These are phyloP conservation scores for Ostrea edulis DNA, from an alignment of 1,140 invertebrate genomes.

Conservation along the genomic window DNA sequence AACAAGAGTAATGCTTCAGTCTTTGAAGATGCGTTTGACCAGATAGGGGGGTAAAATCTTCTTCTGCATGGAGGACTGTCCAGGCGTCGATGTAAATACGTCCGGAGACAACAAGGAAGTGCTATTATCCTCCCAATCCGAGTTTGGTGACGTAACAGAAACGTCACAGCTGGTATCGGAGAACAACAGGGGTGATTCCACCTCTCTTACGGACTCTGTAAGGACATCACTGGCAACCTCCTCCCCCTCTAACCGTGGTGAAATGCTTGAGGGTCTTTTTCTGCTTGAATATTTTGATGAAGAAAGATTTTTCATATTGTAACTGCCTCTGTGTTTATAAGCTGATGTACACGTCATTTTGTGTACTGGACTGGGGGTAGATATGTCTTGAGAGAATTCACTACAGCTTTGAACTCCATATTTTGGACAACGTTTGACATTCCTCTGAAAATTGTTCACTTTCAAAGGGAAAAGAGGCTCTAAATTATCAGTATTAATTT, in stretches of 20 bases:
- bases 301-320: background rate
- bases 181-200: background rate
- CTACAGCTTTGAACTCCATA: background rate
- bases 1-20: background rate
- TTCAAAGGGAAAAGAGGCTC: background rate
- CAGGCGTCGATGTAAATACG: background rate
- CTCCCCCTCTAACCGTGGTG: background rate
- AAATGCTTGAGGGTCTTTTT: background rate
- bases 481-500: background rate
- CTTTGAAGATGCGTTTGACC: background rate
- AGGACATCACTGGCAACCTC: background rate
- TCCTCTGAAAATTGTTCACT: background rate
- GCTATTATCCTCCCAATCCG: background rate
- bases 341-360: background rate
- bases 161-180: background rate
- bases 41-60: background rate
- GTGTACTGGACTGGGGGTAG: background rate
- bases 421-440: background rate
- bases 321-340: background rate
- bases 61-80: background rate
- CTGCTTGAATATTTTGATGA: background rate
- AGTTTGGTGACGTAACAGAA: background rate
- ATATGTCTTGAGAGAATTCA: background rate
- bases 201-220: background rate
- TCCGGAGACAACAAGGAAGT: background rate